Evolutionary conservation across 2,797 vertebrate genomes (phyloP), one percentile per base, ranked within the genome.

Genomic region (Rhyacichthys aspro): DNA sequence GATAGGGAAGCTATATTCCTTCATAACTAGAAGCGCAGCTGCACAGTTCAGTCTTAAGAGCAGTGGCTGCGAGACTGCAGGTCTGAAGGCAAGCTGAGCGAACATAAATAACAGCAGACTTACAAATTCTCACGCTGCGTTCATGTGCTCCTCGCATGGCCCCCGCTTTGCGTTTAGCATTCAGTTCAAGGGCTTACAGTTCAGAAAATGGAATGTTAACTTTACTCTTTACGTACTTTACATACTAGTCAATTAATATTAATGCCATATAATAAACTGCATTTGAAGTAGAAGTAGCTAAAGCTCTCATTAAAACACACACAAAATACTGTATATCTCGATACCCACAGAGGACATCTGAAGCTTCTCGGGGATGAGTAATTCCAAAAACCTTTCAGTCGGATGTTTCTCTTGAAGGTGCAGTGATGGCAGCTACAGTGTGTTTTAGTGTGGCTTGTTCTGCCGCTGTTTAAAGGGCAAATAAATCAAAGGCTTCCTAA

Each of bases 1-100:
- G 85, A 90, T 87, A 85, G 83, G 34, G 72, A 82, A 83, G 74
- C 76, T 74, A 74, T 84, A 89, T 88, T 83, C 76, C 78, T 74
- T 74, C 74, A 67, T 84, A 78, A 84, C 82, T 77, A 67, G 47
- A 84, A 60, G 70, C 68, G 74, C 62, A 62, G 47, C 33, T n/a
- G 43, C 65, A 63, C 60, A 70, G 73, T 82, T 83, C 67, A 78
- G 55, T n/a, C 55, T 78, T 78, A 70, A 68, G 65, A 79, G 61
- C 49, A 65, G 71, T n/a, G 49, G 59, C 43, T 42, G 53, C 41
- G 19, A 28, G 41, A 56, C 52, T 47, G 39, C 56, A 70, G 46
- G 59, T 57, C 23, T 74, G 38, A 78, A 57, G 52, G 66, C 43
- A 57, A 63, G 59, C 60, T 77, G 56, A 70, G 47, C 23, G 1